Evolutionary conservation across 2,888 invertebrate genomes (phyloP).

Genomic region (Synanthedon myopaeformis): DNA sequence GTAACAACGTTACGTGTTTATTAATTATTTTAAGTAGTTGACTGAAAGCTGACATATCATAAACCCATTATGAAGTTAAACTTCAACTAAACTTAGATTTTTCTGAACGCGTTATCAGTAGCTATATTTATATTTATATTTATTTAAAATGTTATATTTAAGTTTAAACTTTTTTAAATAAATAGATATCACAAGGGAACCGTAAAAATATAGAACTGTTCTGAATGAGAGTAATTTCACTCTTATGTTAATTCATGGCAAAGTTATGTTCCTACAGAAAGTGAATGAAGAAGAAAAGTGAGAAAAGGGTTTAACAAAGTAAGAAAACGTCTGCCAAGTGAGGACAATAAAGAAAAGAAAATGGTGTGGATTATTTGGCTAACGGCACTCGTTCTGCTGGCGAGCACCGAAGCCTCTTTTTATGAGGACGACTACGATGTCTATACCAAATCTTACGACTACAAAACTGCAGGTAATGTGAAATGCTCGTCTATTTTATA

Average conservation of each 20-base stretch:
- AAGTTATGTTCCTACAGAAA: conserved; percentile 17
- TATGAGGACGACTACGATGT: conserved; percentile 62
- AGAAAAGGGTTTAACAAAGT: conserved; percentile 5
- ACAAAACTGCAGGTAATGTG: conserved; percentile 45
- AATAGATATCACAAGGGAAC: conserved; percentile 12
- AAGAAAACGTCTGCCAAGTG: neutral
- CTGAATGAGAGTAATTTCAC: neutral
- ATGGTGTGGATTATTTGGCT: conserved; percentile 27
- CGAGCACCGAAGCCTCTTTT: conserved; percentile 27
- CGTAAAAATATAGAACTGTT: conserved; percentile 15
- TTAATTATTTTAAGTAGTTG: too few species aligned
- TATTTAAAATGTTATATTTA: neutral
- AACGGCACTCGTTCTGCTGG: conserved; percentile 26
- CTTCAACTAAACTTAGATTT: too few species aligned
- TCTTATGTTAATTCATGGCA: neutral
- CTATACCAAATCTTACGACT: conserved; percentile 53
- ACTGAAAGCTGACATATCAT: too few species aligned
- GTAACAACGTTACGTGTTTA: too few species aligned
- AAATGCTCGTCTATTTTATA: conserved; percentile 6
- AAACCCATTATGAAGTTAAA: too few species aligned
- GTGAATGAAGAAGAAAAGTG: conserved; percentile 14
- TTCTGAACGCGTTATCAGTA: too few species aligned
- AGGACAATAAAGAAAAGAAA: conserved; percentile 14
- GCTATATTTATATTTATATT: neutral
- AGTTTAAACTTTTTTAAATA: neutral